A percentile compares a stretch with the other conserved stretches of the same genome.
phyloP scores from a whole-genome alignment of 1,140 invertebrate species.

The Helicoverpa zea region DNA sequence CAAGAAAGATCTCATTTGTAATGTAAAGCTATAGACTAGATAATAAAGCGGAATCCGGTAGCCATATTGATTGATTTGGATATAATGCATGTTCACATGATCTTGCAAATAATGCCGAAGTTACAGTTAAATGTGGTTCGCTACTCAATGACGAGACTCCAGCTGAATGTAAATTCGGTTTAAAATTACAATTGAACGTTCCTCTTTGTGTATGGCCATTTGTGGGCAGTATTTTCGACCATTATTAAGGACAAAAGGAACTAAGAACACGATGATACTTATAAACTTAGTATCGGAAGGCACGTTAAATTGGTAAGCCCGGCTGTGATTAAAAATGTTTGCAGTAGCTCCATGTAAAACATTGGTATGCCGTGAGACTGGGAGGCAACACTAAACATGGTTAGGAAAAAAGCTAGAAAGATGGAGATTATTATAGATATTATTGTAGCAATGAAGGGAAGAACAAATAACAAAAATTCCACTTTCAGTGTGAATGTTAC shows the following conservation, averaged over 20 bases:
- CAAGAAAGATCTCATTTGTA: not conserved
- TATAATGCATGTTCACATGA: no score
- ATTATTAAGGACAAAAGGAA: no score
- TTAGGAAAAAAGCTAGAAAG: not conserved
- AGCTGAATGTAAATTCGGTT: not conserved
- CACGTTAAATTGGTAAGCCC: no score
- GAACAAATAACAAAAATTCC: constrained; percentile 10
- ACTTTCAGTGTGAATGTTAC: constrained; percentile 10
- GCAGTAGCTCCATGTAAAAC: no score
- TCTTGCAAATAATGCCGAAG: no score
- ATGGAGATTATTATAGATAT: not conserved
- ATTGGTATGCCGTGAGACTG: no score
- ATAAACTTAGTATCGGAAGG: no score
- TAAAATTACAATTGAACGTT: not conserved
- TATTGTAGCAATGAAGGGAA: not conserved
- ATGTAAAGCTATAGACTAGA: not conserved
- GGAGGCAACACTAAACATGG: not conserved
- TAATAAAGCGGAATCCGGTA: not conserved
- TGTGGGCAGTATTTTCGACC: no score
- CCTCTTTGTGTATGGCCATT: not conserved
- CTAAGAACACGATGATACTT: no score
- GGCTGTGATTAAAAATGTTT: no score
- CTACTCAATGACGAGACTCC: not conserved
- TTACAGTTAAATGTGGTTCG: not conserved
- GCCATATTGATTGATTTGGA: not conserved